Base-by-base conservation (phyloP, 35 echinoderm and acorn worm species). In the Apostichopus japonicus region DNA sequence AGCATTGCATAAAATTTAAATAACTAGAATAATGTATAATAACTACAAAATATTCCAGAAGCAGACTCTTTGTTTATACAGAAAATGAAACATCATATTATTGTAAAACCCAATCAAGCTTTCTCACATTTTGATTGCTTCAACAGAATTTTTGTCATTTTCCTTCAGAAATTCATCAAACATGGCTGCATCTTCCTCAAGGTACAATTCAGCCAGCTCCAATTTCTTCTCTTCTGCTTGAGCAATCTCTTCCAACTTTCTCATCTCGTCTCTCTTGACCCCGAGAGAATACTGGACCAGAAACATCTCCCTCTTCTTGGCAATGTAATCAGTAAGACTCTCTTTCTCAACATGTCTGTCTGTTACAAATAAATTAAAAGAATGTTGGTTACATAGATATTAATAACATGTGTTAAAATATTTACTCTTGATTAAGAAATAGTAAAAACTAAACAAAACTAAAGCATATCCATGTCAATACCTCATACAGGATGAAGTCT, bases 81-180 rank as follows among this genome's bases (percentile, higher is more conserved):
- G 2, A 44, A 3, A 44, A 44, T 44, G 33, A 44, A 0, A 44
- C 33, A 44, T 44, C 33, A 44, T 44, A 44, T 44, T 0, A 44
- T 44, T 44, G 2, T 3, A 61, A 61, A 10, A 61, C 1, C 57
- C 57, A 61, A 61, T 61, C 7, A 10, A 61, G 6, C 33, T 15
- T 13, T 55, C 97, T 93, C 55, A 98, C 96, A 98, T 77, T 95
- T 99, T 99, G 88, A 99, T 99, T 16, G 97, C 97, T 56, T 99
- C 97, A 58, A 99, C 97, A 8, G 97, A 99, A 63, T 99, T 99
- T 92, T 99, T 99, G 67, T 99, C 97, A 77, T 99, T 99, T 84
- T 99, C 97, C 58, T 99, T 99, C 58, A 99, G 93, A 79, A 99
- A 98, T 56, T 99, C 97, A 81, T 99, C 97, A 99, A 99, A 99